Conservation (phyloP, 2,113 vertebrate genomes). For the Coregonus clupeaformis region DNA sequence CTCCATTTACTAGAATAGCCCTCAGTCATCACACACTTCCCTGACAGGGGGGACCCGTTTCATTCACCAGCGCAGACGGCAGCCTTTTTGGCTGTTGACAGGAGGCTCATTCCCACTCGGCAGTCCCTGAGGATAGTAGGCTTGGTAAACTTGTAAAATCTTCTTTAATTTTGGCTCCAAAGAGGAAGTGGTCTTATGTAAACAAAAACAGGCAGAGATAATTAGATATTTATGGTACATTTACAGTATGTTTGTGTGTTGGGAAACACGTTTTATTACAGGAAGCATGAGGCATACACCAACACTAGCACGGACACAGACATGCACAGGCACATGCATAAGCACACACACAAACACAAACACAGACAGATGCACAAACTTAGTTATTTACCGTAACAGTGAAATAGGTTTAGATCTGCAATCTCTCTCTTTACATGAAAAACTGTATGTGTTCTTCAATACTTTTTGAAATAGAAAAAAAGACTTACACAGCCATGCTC, state of each 20-base stretch:
- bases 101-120: neutral
- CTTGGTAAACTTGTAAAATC: neutral
- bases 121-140: neutral
- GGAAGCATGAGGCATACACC: neutral
- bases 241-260: too few species aligned
- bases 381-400: slow-evolving; percentile 16
- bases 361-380: slow-evolving; percentile 13
- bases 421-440: slow-evolving; percentile 48
- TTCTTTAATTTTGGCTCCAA: neutral
- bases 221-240: too few species aligned
- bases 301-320: slow-evolving; percentile 1
- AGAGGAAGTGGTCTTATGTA: neutral
- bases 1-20: neutral
- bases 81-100: neutral
- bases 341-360: neutral
- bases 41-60: neutral
- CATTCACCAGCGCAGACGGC: neutral
- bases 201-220: neutral
- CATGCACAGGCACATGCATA: neutral
- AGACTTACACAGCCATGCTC: slow-evolving; percentile 54
- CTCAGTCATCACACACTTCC: neutral
- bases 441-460: slow-evolving; percentile 31
- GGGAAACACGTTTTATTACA: neutral
- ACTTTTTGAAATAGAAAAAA: slow-evolving; percentile 46
- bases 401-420: slow-evolving; percentile 36